Evolutionary conservation across 2,888 invertebrate species (phyloP), one percentile per base, ranked within the genome.

Genomic region (Julus scanicus): DNA sequence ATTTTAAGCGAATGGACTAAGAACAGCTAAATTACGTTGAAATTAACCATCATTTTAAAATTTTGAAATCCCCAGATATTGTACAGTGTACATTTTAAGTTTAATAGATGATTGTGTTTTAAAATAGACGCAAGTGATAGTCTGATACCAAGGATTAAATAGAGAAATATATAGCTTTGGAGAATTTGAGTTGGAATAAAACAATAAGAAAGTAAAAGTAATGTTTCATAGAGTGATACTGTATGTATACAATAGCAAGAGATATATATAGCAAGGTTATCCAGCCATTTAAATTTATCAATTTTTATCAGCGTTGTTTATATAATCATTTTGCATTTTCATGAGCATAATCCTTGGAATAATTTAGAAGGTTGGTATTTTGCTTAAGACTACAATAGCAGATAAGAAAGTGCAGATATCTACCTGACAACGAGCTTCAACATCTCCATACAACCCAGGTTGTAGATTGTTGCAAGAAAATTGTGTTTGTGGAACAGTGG

Each of bases 341-440:
- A 80, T 13, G 37, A 37, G 9, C 80, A 80, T 80, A 37, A 80
- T 15, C 29, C 2, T 39, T 3, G 37, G 4, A 11, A 37, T 15
- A 29, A 39, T 39, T 37, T 8, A 8, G 8, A 5, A 5, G 44
- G 4, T 37, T 80, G 29, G 71, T 29, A 71, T 71, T 29, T 71
- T 11, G 11, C 71, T 80, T 39, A 37, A 80, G 29, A 15, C 13
- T 80, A 80, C 2, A 44, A 80, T 80, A 80, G 80, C 80, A 80
- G 49, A 85, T 29, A 44, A 85, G 86, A 53, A 37, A 85, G 20
- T 44, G 20, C 6, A 85, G 57, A 53, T 49, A 84, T 84, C 83
- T 86, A 87, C 88, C 86, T 88, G 88, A 57, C 88, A 88, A 57
- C 88, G 49, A 57, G 88, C 84, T 87, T 88, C 88, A 48, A 88